Conservation (phyloP, 35 echinoderm and acorn worm species). For the Apostichopus japonicus region DNA sequence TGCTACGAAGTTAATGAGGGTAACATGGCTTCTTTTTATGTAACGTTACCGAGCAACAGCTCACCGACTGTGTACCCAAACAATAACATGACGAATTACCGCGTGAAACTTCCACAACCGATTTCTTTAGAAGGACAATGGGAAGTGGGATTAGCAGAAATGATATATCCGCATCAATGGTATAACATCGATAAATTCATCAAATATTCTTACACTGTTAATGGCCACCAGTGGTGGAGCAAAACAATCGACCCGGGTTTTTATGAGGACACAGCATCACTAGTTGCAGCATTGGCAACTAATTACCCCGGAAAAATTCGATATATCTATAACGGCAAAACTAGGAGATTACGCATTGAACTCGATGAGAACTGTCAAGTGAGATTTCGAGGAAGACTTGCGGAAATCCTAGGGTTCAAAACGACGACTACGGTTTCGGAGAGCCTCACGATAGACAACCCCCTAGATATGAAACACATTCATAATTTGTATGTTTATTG, state of each 20-base stretch:
- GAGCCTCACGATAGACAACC: neutral
- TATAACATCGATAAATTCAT: constrained; percentile 3
- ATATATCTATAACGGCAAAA: constrained; percentile 28
- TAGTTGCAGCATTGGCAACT: neutral
- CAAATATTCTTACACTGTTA: constrained; percentile 15
- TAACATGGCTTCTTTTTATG: constrained; percentile 26
- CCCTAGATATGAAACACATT: constrained; percentile 34
- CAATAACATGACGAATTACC: constrained; percentile 48
- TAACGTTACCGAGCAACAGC: constrained; percentile 49
- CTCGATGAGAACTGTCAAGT: neutral
- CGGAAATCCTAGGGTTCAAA: constrained; percentile 50
- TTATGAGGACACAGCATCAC: neutral
- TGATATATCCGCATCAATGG: constrained; percentile 52
- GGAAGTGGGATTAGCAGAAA: constrained; percentile 30
- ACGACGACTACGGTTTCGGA: neutral
- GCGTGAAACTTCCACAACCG: constrained; percentile 40
- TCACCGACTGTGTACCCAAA: constrained; percentile 16
- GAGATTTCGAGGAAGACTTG: constrained; percentile 15
- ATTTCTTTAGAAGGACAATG: constrained; percentile 38
- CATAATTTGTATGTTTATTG: constrained; percentile 61
- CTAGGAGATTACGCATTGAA: constrained; percentile 24
- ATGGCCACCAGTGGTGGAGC: constrained; percentile 27
- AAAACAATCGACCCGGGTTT: neutral
- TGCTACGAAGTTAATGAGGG: neutral
- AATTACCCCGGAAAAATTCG: neutral